Conservation (phyloP, 2,888 invertebrate genomes). For the Minunthozetes semirufus region DNA sequence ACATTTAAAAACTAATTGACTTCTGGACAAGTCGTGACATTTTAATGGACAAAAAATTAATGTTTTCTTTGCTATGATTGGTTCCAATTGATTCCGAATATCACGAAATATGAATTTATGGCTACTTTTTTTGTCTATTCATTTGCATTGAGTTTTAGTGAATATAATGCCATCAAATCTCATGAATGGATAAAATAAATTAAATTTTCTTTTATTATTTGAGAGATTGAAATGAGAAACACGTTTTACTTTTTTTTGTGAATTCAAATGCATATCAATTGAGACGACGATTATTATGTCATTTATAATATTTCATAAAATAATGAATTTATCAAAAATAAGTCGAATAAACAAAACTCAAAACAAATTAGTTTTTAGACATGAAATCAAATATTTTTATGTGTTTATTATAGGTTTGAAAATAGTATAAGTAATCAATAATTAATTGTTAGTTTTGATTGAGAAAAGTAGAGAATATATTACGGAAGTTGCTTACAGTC, state of each 20-base stretch:
- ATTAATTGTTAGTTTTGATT: not conserved
- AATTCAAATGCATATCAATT: not conserved
- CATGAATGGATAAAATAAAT: not conserved
- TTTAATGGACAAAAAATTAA: not conserved
- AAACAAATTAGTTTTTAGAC: no score
- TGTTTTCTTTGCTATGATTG: not conserved
- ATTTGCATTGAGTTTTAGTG: not conserved
- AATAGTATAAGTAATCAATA: not conserved
- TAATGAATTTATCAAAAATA: not conserved
- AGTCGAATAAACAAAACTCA: not conserved
- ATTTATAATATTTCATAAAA: slow-evolving; percentile 8
- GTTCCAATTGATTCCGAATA: not conserved
- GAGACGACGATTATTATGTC: not conserved
- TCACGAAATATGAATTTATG: slow-evolving; percentile 15
- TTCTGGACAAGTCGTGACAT: not conserved
- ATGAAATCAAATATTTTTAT: no score
- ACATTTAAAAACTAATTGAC: not conserved
- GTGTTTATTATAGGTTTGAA: not conserved
- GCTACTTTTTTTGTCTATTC: slow-evolving; percentile 17
- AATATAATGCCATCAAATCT: slow-evolving; percentile 13
- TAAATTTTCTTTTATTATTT: not conserved
- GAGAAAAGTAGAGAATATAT: not conserved
- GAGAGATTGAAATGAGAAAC: not conserved
- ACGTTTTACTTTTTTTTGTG: not conserved
- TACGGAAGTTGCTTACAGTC: slow-evolving; percentile 8